These are phyloP conservation scores for Aphaenogaster floridana DNA, from an alignment of 1,140 invertebrate species.

Conservation along the genomic window DNA sequence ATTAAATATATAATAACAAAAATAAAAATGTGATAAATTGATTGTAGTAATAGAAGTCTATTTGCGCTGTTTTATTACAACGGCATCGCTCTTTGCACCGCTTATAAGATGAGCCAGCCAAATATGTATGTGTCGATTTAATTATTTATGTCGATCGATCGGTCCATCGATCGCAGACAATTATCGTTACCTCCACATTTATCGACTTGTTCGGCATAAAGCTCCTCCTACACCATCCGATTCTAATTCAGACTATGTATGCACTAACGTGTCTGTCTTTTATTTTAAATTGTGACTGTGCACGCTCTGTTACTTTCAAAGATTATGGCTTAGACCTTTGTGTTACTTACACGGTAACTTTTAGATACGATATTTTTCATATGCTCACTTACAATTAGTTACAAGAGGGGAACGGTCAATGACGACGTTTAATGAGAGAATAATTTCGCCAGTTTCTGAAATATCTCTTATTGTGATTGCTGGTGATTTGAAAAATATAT, in stretches of 20 bases:
- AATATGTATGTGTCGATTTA: background rate
- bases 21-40: background rate
- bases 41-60: background rate
- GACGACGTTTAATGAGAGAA: background rate
- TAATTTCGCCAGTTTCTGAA: background rate
- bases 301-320: conserved; percentile 26
- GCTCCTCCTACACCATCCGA: conserved; percentile 65
- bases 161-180: conserved; percentile 51
- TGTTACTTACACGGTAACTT: conserved; percentile 17
- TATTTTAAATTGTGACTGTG: conserved; percentile 33
- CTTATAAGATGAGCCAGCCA: background rate
- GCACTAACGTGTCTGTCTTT: conserved; percentile 27
- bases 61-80: background rate
- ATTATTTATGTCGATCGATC: conserved; percentile 39
- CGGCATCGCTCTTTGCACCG: background rate
- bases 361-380: background rate
- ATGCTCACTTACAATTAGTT: background rate
- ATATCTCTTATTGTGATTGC: background rate
- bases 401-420: background rate
- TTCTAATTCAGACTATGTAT: conserved; percentile 51
- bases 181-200: conserved; percentile 46
- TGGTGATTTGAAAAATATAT: background rate
- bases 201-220: conserved; percentile 58
- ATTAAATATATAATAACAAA: background rate
- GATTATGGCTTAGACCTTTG: conserved; percentile 36